Conservation (phyloP, 2,113 vertebrate genomes). For the Pycnonotus jocosus region DNA sequence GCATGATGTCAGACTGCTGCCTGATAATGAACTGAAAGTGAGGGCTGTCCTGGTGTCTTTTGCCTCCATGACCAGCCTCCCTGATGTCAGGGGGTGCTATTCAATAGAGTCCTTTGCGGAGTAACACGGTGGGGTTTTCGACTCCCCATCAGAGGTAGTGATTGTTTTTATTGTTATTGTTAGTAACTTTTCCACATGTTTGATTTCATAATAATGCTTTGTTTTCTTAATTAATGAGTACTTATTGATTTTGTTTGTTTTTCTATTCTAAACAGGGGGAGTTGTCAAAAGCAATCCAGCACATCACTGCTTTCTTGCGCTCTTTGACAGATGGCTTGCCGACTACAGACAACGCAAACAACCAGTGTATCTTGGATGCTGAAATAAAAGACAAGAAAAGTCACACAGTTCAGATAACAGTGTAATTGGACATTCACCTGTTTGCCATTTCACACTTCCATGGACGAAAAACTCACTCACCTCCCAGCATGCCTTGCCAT, state of each 20-base stretch:
- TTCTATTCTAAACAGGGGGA: conserved; percentile 81
- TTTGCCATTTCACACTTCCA: conserved; percentile 88
- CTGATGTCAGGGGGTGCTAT: not conserved
- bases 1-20: not conserved
- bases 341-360: conserved; percentile 75
- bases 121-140: not conserved
- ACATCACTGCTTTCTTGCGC: conserved; percentile 77
- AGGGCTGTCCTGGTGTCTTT: not conserved
- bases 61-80: not conserved
- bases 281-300: conserved; percentile 82
- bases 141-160: not conserved
- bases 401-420: conserved; percentile 90
- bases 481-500: conserved; percentile 94
- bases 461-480: conserved; percentile 96
- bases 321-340: conserved; percentile 78
- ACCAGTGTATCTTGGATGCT: conserved; percentile 76
- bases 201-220: conserved; percentile 72
- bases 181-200: conserved; percentile 66
- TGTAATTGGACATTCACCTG: conserved; percentile 99
- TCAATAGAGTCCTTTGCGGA: not conserved
- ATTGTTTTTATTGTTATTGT: conserved; percentile 58
- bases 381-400: conserved; percentile 85
- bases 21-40: not conserved
- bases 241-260: conserved; percentile 80
- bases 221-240: conserved; percentile 80